Evolutionary conservation across 2,797 vertebrate genomes (phyloP).

Genomic region (Chelmon rostratus): DNA sequence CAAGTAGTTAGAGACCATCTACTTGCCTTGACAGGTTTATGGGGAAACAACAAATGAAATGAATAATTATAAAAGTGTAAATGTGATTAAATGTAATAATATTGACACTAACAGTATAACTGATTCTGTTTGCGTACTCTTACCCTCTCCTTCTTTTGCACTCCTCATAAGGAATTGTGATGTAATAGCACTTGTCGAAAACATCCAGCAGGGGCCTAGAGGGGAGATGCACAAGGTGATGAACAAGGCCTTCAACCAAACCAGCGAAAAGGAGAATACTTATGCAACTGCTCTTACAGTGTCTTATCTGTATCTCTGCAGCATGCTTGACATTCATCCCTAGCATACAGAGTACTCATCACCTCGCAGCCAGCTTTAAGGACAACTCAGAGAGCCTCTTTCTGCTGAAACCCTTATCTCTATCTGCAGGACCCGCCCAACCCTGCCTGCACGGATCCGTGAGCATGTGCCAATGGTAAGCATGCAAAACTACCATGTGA

Average conservation of each 20-base stretch:
- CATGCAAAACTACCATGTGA: constrained; percentile 1
- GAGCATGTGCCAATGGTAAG: neutral
- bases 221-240: neutral
- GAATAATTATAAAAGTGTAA: neutral
- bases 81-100: neutral
- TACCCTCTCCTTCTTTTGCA: constrained; percentile 95
- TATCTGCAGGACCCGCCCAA: constrained; percentile 22
- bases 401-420: constrained; percentile 75
- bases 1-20: neutral
- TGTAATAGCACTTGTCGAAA: constrained; percentile 90
- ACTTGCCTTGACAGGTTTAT: neutral
- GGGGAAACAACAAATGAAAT: neutral
- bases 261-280: constrained; percentile 10
- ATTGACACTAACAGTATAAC: neutral
- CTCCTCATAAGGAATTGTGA: constrained; percentile 91
- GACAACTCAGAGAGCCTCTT: constrained; percentile 35
- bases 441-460: neutral
- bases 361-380: neutral
- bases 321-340: neutral
- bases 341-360: neutral
- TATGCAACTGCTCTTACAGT: neutral
- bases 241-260: constrained; percentile 2
- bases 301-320: constrained; percentile 58
- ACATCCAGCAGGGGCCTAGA: constrained; percentile 89
- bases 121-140: neutral